These are phyloP conservation scores for Graphium colonna DNA, from an alignment of 2,888 invertebrate genomes.

Conservation along the genomic window DNA sequence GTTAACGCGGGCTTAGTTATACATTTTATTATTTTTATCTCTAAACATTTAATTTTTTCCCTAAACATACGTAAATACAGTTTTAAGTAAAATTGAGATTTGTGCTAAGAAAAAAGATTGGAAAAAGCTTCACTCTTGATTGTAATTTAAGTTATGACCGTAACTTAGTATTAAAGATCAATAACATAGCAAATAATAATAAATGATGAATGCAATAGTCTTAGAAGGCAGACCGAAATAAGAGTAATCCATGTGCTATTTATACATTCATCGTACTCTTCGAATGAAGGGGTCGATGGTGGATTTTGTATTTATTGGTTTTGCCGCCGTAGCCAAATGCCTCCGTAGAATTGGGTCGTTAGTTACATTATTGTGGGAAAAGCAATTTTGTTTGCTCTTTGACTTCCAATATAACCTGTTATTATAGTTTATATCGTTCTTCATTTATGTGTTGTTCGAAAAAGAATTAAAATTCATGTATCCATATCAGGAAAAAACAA, in stretches of 20 bases:
- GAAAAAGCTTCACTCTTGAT: too few species aligned
- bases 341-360: conserved; percentile 76
- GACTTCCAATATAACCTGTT: conserved; percentile 68
- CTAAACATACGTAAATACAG: neutral
- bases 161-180: too few species aligned
- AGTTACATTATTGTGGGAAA: conserved; percentile 76
- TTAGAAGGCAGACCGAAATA: conserved; percentile 45
- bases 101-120: too few species aligned
- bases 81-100: too few species aligned
- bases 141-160: too few species aligned
- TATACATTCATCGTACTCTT: conserved; percentile 58
- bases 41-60: neutral
- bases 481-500: conserved; percentile 74
- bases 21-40: too few species aligned
- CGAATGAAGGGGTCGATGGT: conserved; percentile 58
- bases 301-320: conserved; percentile 77
- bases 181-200: too few species aligned
- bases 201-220: too few species aligned
- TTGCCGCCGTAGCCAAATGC: conserved; percentile 66
- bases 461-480: neutral
- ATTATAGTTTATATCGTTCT: conserved; percentile 68
- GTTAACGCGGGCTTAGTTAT: too few species aligned
- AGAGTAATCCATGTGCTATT: conserved; percentile 50
- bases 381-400: conserved; percentile 76
- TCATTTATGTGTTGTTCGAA: conserved; percentile 37